Evolutionary conservation across 2,113 vertebrate genomes (phyloP), one percentile per base, ranked within the genome.

Genomic region (Scophthalmus maximus): DNA sequence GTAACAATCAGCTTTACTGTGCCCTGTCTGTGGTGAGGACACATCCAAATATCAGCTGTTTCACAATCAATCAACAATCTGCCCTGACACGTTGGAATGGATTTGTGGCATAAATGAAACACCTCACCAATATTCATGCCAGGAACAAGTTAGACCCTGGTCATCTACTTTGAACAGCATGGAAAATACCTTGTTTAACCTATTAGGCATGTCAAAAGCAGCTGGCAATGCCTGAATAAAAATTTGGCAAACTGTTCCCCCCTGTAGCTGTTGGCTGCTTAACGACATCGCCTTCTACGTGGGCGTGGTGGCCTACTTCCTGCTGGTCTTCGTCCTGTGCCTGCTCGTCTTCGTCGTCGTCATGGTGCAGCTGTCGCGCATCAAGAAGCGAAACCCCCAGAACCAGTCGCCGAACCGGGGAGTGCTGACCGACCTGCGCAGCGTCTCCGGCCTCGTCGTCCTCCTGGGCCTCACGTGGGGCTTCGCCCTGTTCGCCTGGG

Each of bases 381-480:
- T 99, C 87, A 99, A 98, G 94, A 95, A 89, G 86, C 95, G 95
- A 88, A 98, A 97, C 78, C 96, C 97, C 22, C 94, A 98, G 22
- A 96, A 96, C 86, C 88, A 93, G 84, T 91, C 94, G 74, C 90
- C 96, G 1, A 95, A 94, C 90, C 94, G 93, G 40, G 91, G 93
- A 8, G 64, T 95, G 72, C 91, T 95, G 68, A 71, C 84, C 0
- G 96, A 98, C 64, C 83, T 99, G 23, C 93, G 96, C 61, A 98
- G 97, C 59, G 88, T 96, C 53, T 91, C 93, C 0, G 96, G 97
- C 34, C 95, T 99, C 25, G 90, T 95, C 2, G 88, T 97, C 76
- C 91, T 99, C 73, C 93, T 99, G 36, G 97, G 98, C 68, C 96
- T 99, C 79, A 98, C 97, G 61, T 99, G 98, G 98, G 96, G 96